A percentile compares a stretch with the other conserved stretches of the same genome.
phyloP scores from a whole-genome alignment of 1,140 invertebrate genomes.

The Drosophila fuyamai region DNA sequence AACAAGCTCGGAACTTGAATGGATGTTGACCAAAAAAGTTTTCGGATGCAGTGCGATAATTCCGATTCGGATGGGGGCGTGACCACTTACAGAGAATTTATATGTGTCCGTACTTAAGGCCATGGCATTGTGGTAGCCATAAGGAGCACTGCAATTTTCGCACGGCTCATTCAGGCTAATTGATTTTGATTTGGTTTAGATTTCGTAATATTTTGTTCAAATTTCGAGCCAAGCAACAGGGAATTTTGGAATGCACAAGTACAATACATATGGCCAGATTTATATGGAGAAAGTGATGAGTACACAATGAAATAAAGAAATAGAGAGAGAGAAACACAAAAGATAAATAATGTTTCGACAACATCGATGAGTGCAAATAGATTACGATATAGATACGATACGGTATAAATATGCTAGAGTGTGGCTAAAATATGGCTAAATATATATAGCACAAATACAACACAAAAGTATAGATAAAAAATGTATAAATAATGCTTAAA shows the following conservation, averaged over 20 bases:
- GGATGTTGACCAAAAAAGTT: not conserved
- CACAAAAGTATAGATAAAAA: constrained; percentile 17
- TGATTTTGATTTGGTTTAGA: constrained; percentile 14
- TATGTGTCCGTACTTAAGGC: constrained; percentile 92
- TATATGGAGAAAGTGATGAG: constrained; percentile 35
- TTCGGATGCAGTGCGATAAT: constrained; percentile 4
- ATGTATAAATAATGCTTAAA: not conserved
- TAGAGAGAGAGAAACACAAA: constrained; percentile 54
- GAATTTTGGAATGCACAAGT: constrained; percentile 23
- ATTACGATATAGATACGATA: constrained; percentile 37
- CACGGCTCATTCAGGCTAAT: constrained; percentile 92
- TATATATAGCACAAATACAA: constrained; percentile 20
- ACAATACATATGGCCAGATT: constrained; percentile 32
- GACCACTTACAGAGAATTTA: constrained; percentile 89
- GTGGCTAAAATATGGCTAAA: constrained; percentile 2
- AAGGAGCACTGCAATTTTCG: constrained; percentile 89
- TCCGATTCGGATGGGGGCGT: constrained; percentile 7
- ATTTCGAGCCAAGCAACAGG: constrained; percentile 49
- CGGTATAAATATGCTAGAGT: constrained; percentile 25
- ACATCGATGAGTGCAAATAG: constrained; percentile 33
- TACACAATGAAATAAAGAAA: constrained; percentile 49
- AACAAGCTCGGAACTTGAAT: not conserved
- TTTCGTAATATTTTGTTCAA: constrained; percentile 18
- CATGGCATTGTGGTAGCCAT: constrained; percentile 97
- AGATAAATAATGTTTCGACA: constrained; percentile 34